A percentile compares a stretch with the other conserved stretches of the same genome.
phyloP scores from a whole-genome alignment of 2,113 vertebrate genomes.

The Cacatua alba region DNA sequence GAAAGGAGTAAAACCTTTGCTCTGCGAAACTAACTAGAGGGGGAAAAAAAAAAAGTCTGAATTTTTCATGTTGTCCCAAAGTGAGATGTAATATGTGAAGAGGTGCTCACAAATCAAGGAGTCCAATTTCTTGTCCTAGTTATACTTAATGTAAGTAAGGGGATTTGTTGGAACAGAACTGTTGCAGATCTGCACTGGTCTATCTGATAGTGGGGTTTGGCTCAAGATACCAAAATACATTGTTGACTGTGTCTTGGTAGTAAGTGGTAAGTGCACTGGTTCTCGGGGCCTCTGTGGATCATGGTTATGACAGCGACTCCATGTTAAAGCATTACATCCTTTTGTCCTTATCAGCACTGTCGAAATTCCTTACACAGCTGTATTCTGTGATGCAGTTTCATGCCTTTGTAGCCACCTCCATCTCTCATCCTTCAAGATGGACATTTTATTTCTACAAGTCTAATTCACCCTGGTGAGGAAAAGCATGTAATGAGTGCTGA shows the following conservation, averaged over 20 bases:
- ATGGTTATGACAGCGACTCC: accelerated
- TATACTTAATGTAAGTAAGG: not conserved
- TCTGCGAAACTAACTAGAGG: not conserved
- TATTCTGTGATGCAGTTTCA: not conserved
- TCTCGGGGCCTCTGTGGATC: not conserved
- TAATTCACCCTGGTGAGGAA: not conserved
- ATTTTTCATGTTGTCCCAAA: not conserved
- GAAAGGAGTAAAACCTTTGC: not conserved
- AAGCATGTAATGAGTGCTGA: not conserved
- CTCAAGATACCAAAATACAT: not conserved
- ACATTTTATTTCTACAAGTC: not conserved
- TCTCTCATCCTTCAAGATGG: not conserved
- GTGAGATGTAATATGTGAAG: not conserved
- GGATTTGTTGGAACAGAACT: not conserved
- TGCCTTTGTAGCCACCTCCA: not conserved
- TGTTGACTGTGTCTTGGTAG: not conserved
- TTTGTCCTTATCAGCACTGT: not conserved
- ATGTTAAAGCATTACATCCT: not conserved
- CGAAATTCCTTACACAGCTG: not conserved
- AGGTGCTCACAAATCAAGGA: not conserved
- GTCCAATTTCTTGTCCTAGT: not conserved
- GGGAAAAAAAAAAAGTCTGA: no score
- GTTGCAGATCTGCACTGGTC: not conserved
- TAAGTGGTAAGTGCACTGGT: not conserved
- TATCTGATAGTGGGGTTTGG: not conserved